phyloP scores from a whole-genome alignment of 2,113 vertebrate genomes.

The Paralichthys olivaceus region DNA sequence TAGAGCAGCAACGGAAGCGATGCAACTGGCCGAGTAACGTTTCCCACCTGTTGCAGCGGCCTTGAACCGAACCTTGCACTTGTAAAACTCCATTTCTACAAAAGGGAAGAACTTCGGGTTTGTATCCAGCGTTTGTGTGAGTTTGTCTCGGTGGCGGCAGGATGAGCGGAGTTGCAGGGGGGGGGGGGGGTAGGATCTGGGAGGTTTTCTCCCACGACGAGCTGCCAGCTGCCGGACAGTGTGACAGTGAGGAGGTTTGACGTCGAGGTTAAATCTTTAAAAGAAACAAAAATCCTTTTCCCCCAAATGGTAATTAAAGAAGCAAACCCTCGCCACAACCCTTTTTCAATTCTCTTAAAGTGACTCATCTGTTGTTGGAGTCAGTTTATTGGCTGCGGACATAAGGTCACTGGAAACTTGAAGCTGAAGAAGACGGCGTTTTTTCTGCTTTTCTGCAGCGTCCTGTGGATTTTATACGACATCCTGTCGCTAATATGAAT shows the following conservation, averaged over 20 bases:
- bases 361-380: conserved; percentile 50
- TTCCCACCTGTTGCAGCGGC: background rate
- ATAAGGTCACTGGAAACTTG: conserved; percentile 32
- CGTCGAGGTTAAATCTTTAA: conserved; percentile 66
- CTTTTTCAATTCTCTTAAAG: conserved; percentile 15
- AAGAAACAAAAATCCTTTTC: conserved; percentile 42
- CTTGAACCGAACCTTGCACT: background rate
- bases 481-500: background rate
- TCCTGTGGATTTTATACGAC: too few relatives aligned
- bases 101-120: background rate
- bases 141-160: background rate
- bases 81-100: background rate
- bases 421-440: background rate
- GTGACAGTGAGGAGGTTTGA: conserved; percentile 41
- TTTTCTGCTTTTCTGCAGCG: background rate
- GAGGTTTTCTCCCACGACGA: conserved; percentile 59
- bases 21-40: background rate
- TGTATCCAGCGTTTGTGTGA: background rate
- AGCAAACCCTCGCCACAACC: background rate
- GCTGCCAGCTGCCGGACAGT: conserved; percentile 34
- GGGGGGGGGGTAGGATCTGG: conserved; percentile 14
- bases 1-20: too few relatives aligned
- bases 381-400: conserved; percentile 19
- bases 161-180: conserved; percentile 4
- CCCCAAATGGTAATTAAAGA: conserved; percentile 38